A percentile compares a stretch with the other conserved stretches of the same genome.
Evolutionary conservation across 1,140 invertebrate genomes (phyloP).

Genomic region (Paralvinella palmiformis): DNA sequence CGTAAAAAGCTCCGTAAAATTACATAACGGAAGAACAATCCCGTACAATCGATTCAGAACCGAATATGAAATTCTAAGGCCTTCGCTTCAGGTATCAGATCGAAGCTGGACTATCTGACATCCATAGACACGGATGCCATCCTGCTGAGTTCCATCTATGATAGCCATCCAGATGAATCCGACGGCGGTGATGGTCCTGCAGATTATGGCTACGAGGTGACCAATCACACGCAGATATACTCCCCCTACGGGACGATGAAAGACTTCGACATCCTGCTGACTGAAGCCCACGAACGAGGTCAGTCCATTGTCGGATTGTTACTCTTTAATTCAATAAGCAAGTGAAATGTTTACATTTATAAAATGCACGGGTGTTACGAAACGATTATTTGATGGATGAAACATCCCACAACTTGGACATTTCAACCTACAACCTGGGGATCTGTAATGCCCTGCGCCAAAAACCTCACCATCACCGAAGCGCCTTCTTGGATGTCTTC

Average conservation of each 20-base stretch:
- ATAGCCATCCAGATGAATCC: background rate
- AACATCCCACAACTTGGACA: too few relatives aligned
- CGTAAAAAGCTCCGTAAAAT: background rate
- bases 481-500: too few relatives aligned
- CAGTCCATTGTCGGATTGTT: too few relatives aligned
- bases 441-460: too few relatives aligned
- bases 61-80: background rate
- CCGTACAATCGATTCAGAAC: background rate
- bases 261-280: slow-evolving; percentile 60
- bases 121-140: slow-evolving; percentile 60
- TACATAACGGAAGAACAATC: background rate
- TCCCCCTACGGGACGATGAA: slow-evolving; percentile 62
- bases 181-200: background rate
- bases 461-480: too few relatives aligned
- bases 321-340: too few relatives aligned
- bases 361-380: too few relatives aligned
- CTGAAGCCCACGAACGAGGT: slow-evolving; percentile 33
- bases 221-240: slow-evolving; percentile 64
- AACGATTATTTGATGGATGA: too few relatives aligned
- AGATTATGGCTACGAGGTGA: slow-evolving; percentile 63
- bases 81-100: slow-evolving; percentile 8
- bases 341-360: too few relatives aligned
- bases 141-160: slow-evolving; percentile 66
- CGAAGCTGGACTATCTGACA: slow-evolving; percentile 58
- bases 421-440: too few relatives aligned